These are phyloP conservation scores for Cephus rjabovi DNA, from an alignment of 2,888 invertebrate species.

Conservation along the genomic window DNA sequence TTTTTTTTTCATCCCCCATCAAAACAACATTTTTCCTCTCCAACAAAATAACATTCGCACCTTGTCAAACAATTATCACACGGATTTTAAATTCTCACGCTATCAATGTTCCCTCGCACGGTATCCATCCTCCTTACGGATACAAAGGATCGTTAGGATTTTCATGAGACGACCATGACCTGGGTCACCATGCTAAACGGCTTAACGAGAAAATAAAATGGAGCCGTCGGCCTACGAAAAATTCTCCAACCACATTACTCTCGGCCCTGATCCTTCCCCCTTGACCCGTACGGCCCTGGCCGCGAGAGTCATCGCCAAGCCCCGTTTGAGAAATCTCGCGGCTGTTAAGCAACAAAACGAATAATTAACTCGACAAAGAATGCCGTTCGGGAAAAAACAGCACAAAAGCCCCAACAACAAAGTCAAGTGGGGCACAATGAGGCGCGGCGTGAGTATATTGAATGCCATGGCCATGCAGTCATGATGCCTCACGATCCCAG, in stretches of 20 bases:
- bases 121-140: neutral
- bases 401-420: slow-evolving; percentile 59
- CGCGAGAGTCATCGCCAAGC: slow-evolving; percentile 19
- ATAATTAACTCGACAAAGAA: slow-evolving; percentile 62
- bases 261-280: neutral
- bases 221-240: slow-evolving; percentile 4
- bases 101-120: neutral
- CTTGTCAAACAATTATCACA: too few relatives aligned
- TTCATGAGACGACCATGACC: neutral
- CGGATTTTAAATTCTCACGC: neutral
- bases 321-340: slow-evolving; percentile 53
- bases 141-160: neutral
- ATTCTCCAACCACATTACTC: neutral
- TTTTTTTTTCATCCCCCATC: neutral
- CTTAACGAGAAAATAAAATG: slow-evolving; percentile 44
- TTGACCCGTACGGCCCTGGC: slow-evolving; percentile 10
- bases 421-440: slow-evolving; percentile 66
- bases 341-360: slow-evolving; percentile 58
- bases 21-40: neutral
- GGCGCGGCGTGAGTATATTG: slow-evolving; percentile 58
- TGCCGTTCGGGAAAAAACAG: slow-evolving; percentile 32
- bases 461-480: slow-evolving; percentile 52
- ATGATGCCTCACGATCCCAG: slow-evolving; percentile 37
- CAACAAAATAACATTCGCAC: neutral
- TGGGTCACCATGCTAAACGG: slow-evolving; percentile 18